Evolutionary conservation across 2,888 invertebrate species (phyloP).

Genomic region (Caradrina kadenii): DNA sequence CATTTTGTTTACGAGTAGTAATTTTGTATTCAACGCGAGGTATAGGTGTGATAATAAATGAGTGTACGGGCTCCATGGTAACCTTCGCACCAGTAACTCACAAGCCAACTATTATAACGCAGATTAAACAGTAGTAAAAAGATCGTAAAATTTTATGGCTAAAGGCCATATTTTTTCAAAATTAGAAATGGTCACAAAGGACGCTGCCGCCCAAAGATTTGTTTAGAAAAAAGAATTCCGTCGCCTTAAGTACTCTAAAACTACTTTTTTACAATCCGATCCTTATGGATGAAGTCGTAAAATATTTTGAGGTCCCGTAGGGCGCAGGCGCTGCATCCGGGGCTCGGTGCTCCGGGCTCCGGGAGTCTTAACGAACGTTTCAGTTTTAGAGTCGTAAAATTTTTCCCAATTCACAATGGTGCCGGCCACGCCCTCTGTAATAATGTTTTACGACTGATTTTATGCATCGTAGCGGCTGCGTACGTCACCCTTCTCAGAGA

Average conservation of each 20-base stretch:
- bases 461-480: constrained; percentile 70
- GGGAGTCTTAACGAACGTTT: constrained; percentile 78
- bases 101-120: constrained; percentile 78
- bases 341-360: constrained; percentile 72
- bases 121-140: constrained; percentile 89
- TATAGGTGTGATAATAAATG: constrained; percentile 54
- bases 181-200: constrained; percentile 83
- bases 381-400: constrained; percentile 80
- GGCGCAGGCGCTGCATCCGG: constrained; percentile 68
- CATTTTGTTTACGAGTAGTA: constrained; percentile 48
- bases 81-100: constrained; percentile 77
- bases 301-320: constrained; percentile 74
- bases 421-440: constrained; percentile 70
- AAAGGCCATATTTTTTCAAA: constrained; percentile 83
- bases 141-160: constrained; percentile 86
- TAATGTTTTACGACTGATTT: constrained; percentile 77
- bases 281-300: constrained; percentile 85
- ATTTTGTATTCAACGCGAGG: constrained; percentile 57
- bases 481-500: constrained; percentile 67
- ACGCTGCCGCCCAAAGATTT: constrained; percentile 77
- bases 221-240: constrained; percentile 79
- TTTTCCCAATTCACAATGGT: constrained; percentile 73
- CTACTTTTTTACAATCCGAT: constrained; percentile 76
- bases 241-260: constrained; percentile 78
- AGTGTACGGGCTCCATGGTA: constrained; percentile 62